Percentiles rank a stretch among this genome's conserved stretches.
These are phyloP conservation scores for Amaurobius ferox DNA, from an alignment of 2,888 invertebrate species.

Conservation along the genomic window DNA sequence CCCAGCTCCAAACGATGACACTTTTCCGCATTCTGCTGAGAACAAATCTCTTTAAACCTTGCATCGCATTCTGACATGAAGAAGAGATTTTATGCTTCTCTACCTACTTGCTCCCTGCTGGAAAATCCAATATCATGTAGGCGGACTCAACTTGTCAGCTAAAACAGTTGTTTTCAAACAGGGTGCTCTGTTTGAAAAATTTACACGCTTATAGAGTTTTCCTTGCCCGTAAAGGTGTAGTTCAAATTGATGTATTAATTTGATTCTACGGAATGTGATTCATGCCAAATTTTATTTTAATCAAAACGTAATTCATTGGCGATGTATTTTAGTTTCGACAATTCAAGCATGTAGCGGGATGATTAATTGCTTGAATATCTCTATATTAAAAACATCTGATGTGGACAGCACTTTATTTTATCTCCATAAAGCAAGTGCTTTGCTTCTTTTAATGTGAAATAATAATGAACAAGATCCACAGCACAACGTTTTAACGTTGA, in stretches of 20 bases:
- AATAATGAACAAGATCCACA: too few species aligned
- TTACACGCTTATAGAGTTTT: not conserved
- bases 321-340: too few species aligned
- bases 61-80: not conserved
- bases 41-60: conserved; percentile 3
- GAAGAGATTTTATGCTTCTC: not conserved
- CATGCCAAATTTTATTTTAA: too few species aligned
- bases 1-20: not conserved
- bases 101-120: not conserved
- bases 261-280: not conserved
- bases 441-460: too few species aligned
- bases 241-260: not conserved
- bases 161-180: conserved; percentile 1
- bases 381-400: too few species aligned
- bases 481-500: too few species aligned
- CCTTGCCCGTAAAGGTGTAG: not conserved
- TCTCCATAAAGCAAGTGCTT: too few species aligned
- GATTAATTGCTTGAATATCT: too few species aligned
- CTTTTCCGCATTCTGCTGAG: not conserved
- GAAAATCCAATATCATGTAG: conserved; percentile 1
- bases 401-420: too few species aligned
- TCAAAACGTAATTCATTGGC: too few species aligned
- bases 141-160: not conserved
- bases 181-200: not conserved
- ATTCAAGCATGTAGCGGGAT: too few species aligned